Evolutionary conservation across 2,113 vertebrate species (phyloP).

Genomic region (Hippocampus zosterae): DNA sequence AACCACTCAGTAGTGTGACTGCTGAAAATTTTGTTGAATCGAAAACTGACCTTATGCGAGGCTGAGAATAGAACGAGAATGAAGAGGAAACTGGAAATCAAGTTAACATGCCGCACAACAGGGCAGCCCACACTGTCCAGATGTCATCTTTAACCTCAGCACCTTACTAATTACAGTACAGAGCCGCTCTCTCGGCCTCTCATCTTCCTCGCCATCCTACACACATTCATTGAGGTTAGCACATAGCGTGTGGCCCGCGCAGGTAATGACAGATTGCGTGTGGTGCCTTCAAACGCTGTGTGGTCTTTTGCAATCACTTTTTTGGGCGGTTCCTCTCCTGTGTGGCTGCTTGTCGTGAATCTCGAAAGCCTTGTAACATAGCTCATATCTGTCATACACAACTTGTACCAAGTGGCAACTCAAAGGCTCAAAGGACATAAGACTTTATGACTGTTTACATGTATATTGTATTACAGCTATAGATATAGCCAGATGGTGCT

Average conservation of each 20-base stretch:
- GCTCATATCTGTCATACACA: slow-evolving; percentile 6
- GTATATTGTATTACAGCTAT: no score
- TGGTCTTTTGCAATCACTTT: slow-evolving; percentile 5
- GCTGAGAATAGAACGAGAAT: slow-evolving; percentile 18
- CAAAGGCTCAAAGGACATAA: no score
- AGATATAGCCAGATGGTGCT: no score
- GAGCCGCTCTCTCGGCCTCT: slow-evolving; percentile 13
- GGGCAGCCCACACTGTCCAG: slow-evolving; percentile 17
- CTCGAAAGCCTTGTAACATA: slow-evolving; percentile 8
- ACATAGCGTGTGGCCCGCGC: slow-evolving; percentile 24
- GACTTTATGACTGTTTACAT: no score
- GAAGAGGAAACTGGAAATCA: slow-evolving; percentile 37
- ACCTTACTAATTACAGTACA: slow-evolving; percentile 43
- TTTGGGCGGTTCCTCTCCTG: slow-evolving; percentile 10
- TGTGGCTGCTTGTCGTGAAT: slow-evolving; percentile 14
- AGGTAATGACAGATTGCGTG: slow-evolving; percentile 49
- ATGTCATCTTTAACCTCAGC: slow-evolving; percentile 41
- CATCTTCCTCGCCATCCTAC: background rate
- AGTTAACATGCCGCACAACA: slow-evolving; percentile 30
- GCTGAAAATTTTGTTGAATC: background rate
- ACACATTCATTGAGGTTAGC: slow-evolving; percentile 31
- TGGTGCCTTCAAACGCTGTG: slow-evolving; percentile 16
- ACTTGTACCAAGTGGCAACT: background rate
- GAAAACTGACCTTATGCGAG: slow-evolving; percentile 12
- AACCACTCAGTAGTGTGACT: background rate